These are phyloP conservation scores for Paelopatides confundens DNA, from an alignment of 53 echinoderm and acorn worm species.

Conservation along the genomic window DNA sequence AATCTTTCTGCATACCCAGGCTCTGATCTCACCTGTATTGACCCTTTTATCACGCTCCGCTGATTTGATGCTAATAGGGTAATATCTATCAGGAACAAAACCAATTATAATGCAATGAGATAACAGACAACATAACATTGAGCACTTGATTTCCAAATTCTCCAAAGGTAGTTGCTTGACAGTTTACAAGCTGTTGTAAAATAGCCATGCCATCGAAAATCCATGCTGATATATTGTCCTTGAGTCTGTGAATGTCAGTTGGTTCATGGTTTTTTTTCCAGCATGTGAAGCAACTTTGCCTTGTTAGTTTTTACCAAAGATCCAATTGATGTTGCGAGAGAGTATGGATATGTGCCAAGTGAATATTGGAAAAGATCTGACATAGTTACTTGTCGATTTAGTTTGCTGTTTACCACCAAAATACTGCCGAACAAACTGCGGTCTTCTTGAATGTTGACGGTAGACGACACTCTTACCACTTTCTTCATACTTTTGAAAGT, in stretches of 20 bases:
- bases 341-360: conserved; percentile 11
- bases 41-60: background rate
- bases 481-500: conserved; percentile 57
- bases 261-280: background rate
- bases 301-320: background rate
- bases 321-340: background rate
- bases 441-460: conserved; percentile 48
- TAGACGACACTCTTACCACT: conserved; percentile 47
- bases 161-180: conserved; percentile 16
- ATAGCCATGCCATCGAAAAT: conserved; percentile 15
- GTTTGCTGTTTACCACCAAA: background rate
- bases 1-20: background rate
- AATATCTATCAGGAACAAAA: conserved; percentile 37
- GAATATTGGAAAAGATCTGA: background rate
- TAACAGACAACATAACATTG: background rate
- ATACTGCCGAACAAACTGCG: background rate
- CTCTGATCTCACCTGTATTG: background rate
- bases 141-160: background rate
- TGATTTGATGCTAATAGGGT: background rate
- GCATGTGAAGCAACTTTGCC: background rate
- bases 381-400: background rate
- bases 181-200: background rate
- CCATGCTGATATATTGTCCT: background rate
- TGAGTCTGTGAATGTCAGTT: background rate
- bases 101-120: background rate